These are phyloP conservation scores for Hafferia zeledoni DNA, from an alignment of 2,797 vertebrate genomes.

Conservation along the genomic window DNA sequence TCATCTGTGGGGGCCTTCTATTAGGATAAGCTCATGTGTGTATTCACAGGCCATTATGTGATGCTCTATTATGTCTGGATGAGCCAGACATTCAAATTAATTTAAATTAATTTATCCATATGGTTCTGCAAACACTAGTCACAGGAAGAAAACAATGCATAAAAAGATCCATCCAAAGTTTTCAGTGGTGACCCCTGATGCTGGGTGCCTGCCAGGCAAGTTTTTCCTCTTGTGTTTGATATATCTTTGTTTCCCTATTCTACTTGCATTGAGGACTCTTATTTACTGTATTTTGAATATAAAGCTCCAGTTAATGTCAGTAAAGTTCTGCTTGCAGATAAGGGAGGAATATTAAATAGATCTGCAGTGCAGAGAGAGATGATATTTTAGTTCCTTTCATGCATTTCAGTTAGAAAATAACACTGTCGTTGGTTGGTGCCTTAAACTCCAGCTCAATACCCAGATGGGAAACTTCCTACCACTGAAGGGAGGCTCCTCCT, in stretches of 20 bases:
- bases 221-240: background rate
- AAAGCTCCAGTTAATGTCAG: background rate
- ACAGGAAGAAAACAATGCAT: background rate
- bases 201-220: background rate
- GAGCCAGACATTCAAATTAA: background rate
- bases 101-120: background rate
- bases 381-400: constrained; percentile 53
- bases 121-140: background rate
- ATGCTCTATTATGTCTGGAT: background rate
- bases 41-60: background rate
- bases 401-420: constrained; percentile 38
- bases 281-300: constrained; percentile 5
- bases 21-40: background rate
- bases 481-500: background rate
- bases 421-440: background rate
- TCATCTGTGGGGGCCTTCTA: background rate
- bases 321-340: constrained; percentile 39
- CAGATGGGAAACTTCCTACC: background rate
- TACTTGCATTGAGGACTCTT: background rate
- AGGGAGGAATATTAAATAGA: constrained; percentile 64
- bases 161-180: background rate
- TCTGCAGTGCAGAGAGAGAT: constrained; percentile 47
- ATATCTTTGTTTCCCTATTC: background rate
- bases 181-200: background rate
- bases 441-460: background rate